Percentiles rank a stretch among this genome's conserved stretches.
Conservation (phyloP, 2,888 invertebrate genomes). For the Nephrotoma guestfalica region DNA sequence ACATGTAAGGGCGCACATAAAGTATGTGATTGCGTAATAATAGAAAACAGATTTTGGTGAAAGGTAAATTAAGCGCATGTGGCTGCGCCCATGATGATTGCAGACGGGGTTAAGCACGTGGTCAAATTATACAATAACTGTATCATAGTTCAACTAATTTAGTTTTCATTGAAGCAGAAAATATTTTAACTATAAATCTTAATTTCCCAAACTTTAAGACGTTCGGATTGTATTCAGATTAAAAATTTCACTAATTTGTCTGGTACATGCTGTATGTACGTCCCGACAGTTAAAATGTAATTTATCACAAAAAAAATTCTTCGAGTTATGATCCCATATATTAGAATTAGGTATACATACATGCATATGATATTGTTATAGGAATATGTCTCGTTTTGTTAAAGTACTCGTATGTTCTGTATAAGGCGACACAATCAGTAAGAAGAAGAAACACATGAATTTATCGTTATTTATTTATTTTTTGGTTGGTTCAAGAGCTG, state of each 20-base stretch:
- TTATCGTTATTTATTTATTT: background rate
- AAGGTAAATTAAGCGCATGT: background rate
- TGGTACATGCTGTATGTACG: background rate
- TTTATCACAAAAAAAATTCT: background rate
- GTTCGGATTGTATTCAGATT: background rate
- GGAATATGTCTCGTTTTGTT: background rate
- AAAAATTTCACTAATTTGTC: background rate
- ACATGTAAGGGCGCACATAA: background rate
- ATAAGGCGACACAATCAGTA: background rate
- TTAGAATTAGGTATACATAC: background rate
- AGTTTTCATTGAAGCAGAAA: background rate
- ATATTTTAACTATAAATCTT: background rate
- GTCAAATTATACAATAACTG: background rate
- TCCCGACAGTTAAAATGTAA: background rate
- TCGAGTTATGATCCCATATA: background rate
- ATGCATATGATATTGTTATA: background rate
- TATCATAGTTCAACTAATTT: background rate
- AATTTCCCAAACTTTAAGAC: too few species aligned
- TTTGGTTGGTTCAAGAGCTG: background rate
- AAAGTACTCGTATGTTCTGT: background rate
- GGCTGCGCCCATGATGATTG: too few species aligned
- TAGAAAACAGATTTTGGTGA: background rate
- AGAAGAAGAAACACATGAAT: background rate
- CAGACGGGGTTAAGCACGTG: background rate
- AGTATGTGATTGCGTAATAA: background rate